Percentiles rank a stretch among this genome's conserved stretches.
Evolutionary conservation across 1,140 invertebrate genomes (phyloP).

Genomic region (Mactra quadrangularis): DNA sequence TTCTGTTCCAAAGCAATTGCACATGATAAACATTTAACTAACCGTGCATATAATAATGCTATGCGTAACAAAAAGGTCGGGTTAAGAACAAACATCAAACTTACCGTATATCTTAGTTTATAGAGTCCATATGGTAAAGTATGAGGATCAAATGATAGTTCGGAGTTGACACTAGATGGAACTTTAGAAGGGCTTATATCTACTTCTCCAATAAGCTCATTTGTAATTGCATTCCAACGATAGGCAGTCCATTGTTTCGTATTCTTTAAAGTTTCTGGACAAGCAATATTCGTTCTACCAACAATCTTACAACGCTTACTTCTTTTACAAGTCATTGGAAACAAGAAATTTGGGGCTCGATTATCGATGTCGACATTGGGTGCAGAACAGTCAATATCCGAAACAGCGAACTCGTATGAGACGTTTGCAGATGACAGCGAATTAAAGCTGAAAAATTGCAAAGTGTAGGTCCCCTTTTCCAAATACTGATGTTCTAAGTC

Average conservation of each 20-base stretch:
- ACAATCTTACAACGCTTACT: constrained; percentile 68
- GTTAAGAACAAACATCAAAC: too few relatives aligned
- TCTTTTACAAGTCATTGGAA: constrained; percentile 64
- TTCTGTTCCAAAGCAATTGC: too few relatives aligned
- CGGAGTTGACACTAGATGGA: constrained; percentile 66
- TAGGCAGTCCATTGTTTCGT: constrained; percentile 72
- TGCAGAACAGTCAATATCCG: constrained; percentile 76
- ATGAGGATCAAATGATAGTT: constrained; percentile 71
- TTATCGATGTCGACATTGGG: constrained; percentile 79
- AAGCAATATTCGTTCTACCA: constrained; percentile 74
- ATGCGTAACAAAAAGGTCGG: too few relatives aligned
- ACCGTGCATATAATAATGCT: too few relatives aligned
- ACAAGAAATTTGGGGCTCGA: constrained; percentile 63
- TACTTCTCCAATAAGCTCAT: constrained; percentile 32
- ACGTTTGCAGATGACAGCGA: constrained; percentile 66
- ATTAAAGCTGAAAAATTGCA: constrained; percentile 77
- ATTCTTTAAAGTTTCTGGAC: constrained; percentile 71
- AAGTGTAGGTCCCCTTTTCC: constrained; percentile 73
- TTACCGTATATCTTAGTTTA: constrained; percentile 70
- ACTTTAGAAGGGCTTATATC: constrained; percentile 50
- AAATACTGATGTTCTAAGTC: constrained; percentile 56
- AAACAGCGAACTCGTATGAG: constrained; percentile 69
- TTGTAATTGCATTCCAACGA: constrained; percentile 64
- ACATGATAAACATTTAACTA: too few relatives aligned
- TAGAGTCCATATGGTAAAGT: constrained; percentile 77